A percentile compares a stretch with the other conserved stretches of the same genome.
These are phyloP conservation scores for Danio aesculapii DNA, from an alignment of 2,797 vertebrate genomes.

Conservation along the genomic window DNA sequence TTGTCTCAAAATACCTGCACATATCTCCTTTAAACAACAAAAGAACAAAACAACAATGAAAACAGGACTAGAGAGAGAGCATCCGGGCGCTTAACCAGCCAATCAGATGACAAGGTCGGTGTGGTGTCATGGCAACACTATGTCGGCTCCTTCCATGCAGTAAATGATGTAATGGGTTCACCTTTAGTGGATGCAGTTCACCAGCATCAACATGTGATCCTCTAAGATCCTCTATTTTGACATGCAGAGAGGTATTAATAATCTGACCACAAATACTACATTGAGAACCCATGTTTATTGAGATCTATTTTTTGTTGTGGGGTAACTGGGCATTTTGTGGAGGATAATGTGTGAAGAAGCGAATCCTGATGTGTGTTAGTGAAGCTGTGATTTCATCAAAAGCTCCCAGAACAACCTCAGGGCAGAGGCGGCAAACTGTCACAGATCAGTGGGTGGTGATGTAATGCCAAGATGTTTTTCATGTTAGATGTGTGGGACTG, in stretches of 20 bases:
- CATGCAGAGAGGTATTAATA: slow-evolving; percentile 51
- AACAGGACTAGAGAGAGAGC: slow-evolving; percentile 5
- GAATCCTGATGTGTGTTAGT: slow-evolving; percentile 3
- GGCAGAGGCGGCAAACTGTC: slow-evolving; percentile 20
- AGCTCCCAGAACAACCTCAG: slow-evolving; percentile 21
- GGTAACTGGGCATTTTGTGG: neutral
- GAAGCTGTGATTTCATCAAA: slow-evolving; percentile 13
- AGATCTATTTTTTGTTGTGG: neutral
- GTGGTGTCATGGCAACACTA: slow-evolving; percentile 44
- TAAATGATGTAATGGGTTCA: slow-evolving; percentile 22
- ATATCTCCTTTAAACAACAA: neutral
- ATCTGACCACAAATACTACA: slow-evolving; percentile 49
- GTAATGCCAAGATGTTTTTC: slow-evolving; percentile 23
- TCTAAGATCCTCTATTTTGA: slow-evolving; percentile 24
- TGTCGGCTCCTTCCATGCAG: slow-evolving; percentile 18
- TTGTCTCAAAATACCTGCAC: slow-evolving; percentile 4
- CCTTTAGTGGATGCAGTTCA: neutral
- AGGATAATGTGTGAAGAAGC: slow-evolving; percentile 1
- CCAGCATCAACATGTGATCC: neutral
- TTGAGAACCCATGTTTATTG: neutral
- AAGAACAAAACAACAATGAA: neutral
- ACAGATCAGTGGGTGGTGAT: slow-evolving; percentile 17
- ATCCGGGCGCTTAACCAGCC: slow-evolving; percentile 16
- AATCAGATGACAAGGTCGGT: slow-evolving; percentile 19
- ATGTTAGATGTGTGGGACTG: neutral